Evolutionary conservation across 2,797 vertebrate species (phyloP).

Genomic region (Pteronotus mesoamericanus): DNA sequence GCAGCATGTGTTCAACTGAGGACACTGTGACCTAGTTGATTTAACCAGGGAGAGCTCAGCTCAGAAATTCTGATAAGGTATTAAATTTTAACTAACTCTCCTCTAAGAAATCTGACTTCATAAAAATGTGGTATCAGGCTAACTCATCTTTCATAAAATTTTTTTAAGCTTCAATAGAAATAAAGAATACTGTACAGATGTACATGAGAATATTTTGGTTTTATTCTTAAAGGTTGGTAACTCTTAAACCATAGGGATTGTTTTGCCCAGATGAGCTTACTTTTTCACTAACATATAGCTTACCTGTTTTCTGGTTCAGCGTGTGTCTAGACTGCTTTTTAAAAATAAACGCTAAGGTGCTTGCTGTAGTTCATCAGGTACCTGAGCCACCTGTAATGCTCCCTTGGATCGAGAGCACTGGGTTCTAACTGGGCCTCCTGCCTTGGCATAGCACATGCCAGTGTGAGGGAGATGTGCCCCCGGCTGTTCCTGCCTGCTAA

Average conservation of each 20-base stretch:
- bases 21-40: neutral
- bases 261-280: slow-evolving; percentile 42
- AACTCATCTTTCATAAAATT: slow-evolving; percentile 65
- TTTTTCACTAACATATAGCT: slow-evolving; percentile 59
- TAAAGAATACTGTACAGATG: slow-evolving; percentile 54
- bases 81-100: slow-evolving; percentile 53
- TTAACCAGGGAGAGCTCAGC: slow-evolving; percentile 41
- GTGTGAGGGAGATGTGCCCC: neutral
- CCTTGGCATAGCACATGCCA: neutral
- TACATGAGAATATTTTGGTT: slow-evolving; percentile 55
- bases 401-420: neutral
- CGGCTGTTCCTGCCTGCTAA: neutral
- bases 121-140: slow-evolving; percentile 68
- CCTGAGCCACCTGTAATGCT: neutral
- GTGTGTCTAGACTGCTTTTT: slow-evolving; percentile 12
- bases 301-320: neutral
- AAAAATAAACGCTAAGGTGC: slow-evolving; percentile 56
- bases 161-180: slow-evolving; percentile 63
- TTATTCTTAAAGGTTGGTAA: slow-evolving; percentile 53
- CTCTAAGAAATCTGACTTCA: slow-evolving; percentile 56
- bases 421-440: neutral
- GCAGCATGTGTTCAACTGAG: neutral
- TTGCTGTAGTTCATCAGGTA: slow-evolving; percentile 33
- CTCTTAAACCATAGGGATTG: slow-evolving; percentile 27
- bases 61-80: slow-evolving; percentile 43